Base-by-base conservation (phyloP, 2,113 vertebrate species). In the Mugil cephalus region DNA sequence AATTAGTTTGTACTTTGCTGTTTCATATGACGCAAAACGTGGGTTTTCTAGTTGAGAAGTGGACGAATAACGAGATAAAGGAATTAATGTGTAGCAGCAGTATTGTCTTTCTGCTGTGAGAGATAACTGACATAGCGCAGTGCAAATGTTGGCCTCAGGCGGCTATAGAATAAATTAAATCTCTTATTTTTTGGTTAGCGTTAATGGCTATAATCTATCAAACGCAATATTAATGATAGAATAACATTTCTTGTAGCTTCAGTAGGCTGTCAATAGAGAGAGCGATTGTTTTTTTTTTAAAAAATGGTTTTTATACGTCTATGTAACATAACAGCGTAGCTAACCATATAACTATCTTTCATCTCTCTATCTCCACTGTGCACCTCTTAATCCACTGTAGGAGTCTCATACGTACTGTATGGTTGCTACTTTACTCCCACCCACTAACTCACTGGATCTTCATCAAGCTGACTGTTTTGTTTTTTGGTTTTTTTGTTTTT, bases 381-480 rank as follows among this genome's bases (percentile, higher is more conserved):
- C n/a, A 24, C n/a, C 7, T 72, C 15, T 45, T 30, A 69, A 61
- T 10, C 17, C 24, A 60, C 10, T 13, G 40, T 6, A 34, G 30
- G 56, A 13, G 30, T 76, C 45, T 58, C 58, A 61, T 15, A 59
- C 55, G 71, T 72, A 40, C 17, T 46, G 73, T 70, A 43, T 11
- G 30, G 24, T 35, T 39, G 17, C 47, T 65, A 3, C 46, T 61
- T 42, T 50, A 14, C 11, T 21, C 8, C 19, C 13, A 36, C 30
- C 38, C 24, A 8, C 6, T 24, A 14, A 38, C 6, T 50, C 36
- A 46, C 5, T 18, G 54, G 9, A 18, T 40, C 43, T 12, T n/a
- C 43, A 47, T 18, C 10, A 21, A 61, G 66, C 40, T 2, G 11
- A 8, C 60, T 34, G 17, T 21, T 4, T 36, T n/a, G n/a, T n/a